Evolutionary conservation across 2,888 invertebrate species (phyloP).

Genomic region (Zaprionus lineosus): DNA sequence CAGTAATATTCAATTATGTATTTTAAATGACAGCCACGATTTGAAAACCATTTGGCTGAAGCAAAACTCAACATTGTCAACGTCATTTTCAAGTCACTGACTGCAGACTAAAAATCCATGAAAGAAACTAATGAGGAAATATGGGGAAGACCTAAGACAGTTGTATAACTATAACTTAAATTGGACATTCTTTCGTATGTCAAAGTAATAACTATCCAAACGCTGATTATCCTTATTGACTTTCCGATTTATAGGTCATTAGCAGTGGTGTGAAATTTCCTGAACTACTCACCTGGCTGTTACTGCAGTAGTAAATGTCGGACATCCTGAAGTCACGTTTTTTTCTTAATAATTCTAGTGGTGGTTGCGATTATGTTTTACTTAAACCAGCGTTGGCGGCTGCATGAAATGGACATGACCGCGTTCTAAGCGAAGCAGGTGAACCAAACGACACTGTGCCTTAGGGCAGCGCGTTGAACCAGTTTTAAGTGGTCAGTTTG

Average conservation of each 20-base stretch:
- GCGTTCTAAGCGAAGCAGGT: slow-evolving; percentile 43
- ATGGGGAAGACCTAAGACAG: too few relatives aligned
- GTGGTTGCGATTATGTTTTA: slow-evolving; percentile 1
- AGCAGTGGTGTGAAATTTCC: background rate
- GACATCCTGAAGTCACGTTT: slow-evolving; percentile 62
- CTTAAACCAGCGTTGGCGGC: slow-evolving; percentile 1
- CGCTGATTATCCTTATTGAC: too few relatives aligned
- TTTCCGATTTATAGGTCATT: too few relatives aligned
- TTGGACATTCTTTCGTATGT: too few relatives aligned
- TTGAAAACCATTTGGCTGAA: slow-evolving; percentile 47
- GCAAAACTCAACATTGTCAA: slow-evolving; percentile 15
- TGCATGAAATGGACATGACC: slow-evolving; percentile 53
- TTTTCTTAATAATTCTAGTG: slow-evolving; percentile 7
- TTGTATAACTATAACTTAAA: too few relatives aligned
- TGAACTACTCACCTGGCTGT: slow-evolving; percentile 64
- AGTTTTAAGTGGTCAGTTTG: slow-evolving; percentile 31
- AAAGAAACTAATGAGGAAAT: background rate
- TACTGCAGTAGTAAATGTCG: slow-evolving; percentile 75
- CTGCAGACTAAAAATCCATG: slow-evolving; percentile 2
- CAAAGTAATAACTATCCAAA: too few relatives aligned
- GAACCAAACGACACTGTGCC: slow-evolving; percentile 17
- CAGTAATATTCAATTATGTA: slow-evolving; percentile 50
- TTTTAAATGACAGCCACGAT: slow-evolving; percentile 43
- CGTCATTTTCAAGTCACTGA: slow-evolving; percentile 4
- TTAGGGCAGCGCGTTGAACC: slow-evolving; percentile 34